Base-by-base conservation (phyloP, 2,888 invertebrate genomes). In the Drosophila affinis region DNA sequence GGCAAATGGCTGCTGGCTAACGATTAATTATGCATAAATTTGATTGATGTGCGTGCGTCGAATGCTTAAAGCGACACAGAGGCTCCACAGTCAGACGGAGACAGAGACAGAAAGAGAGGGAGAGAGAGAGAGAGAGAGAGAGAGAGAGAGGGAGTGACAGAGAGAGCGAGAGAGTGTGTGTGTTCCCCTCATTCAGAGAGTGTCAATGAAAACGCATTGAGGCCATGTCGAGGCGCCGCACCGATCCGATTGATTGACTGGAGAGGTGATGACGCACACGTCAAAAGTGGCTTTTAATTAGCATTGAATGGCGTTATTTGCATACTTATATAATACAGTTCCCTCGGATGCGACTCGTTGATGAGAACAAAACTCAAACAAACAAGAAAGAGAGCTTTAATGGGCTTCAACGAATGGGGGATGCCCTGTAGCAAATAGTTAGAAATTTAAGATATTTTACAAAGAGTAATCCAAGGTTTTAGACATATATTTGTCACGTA, bases 1-100 rank as follows among this genome's bases (percentile, higher is more conserved):
- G 47, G 9, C 55, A 65, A 58, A 54, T 47, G 21, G 44, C 52
- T 52, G 61, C 44, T 54, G 44, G 55, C 48, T 14, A 45, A 67
- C 88, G 61, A 83, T 83, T 82, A 82, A 88, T 82, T 82, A 88
- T 88, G 81, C 84, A 64, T 78, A 88, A 75, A 80, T 78, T 83
- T 83, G 88, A 83, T 83, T 76, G 88, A 83, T 83, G 84, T 76
- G 76, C 87, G 88, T 83, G 87, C 67, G 67, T 64, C 27, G 87
- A 78, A 72, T 88, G 55, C 59, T 55, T 45, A 72, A 60, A 55
- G 29, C 67, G 62, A 1, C 21, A 1, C 21, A 17, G 21, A 54
- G 54, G 14, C 18, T 27, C n/a, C 29, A n/a, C 29, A 46, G 54
- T 27, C 5, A 39, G 21, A 45, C 17, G 14, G 39, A 14, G 5